A percentile compares a stretch with the other conserved stretches of the same genome.
Conservation (phyloP, 53 echinoderm and acorn worm genomes). For the Stichopus horrens region DNA sequence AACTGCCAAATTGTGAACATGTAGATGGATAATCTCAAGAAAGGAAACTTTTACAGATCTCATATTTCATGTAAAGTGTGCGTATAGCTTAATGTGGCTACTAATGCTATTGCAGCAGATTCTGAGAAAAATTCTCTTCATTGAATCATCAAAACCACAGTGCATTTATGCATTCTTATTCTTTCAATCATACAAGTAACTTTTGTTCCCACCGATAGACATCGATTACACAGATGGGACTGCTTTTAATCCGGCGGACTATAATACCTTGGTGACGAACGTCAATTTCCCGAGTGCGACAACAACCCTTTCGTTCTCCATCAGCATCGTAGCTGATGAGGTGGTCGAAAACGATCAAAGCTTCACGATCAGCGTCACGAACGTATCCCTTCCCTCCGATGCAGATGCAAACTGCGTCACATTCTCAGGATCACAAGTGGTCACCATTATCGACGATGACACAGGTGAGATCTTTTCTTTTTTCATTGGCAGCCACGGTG, state of each 20-base stretch:
- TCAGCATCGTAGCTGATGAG: background rate
- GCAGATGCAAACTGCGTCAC: background rate
- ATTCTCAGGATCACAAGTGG: background rate
- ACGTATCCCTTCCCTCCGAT: background rate
- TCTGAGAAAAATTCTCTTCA: too few relatives aligned
- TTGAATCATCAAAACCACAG: too few relatives aligned
- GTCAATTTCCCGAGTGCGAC: background rate
- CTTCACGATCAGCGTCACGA: background rate
- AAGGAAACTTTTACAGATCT: too few relatives aligned
- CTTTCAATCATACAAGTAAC: too few relatives aligned
- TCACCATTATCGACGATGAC: constrained; percentile 7
- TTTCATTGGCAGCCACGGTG: too few relatives aligned
- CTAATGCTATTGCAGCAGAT: too few relatives aligned
- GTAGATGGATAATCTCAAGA: too few relatives aligned
- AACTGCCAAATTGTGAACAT: too few relatives aligned
- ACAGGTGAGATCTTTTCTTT: background rate
- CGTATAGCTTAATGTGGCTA: too few relatives aligned
- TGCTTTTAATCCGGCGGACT: constrained; percentile 1
- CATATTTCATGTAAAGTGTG: too few relatives aligned
- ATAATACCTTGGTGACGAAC: background rate
- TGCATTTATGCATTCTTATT: too few relatives aligned
- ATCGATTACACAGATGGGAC: constrained; percentile 13
- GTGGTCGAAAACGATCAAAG: background rate
- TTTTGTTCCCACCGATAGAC: background rate
- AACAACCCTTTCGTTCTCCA: constrained; percentile 9